Conservation (phyloP, 2,113 vertebrate species). For the Ia io region DNA sequence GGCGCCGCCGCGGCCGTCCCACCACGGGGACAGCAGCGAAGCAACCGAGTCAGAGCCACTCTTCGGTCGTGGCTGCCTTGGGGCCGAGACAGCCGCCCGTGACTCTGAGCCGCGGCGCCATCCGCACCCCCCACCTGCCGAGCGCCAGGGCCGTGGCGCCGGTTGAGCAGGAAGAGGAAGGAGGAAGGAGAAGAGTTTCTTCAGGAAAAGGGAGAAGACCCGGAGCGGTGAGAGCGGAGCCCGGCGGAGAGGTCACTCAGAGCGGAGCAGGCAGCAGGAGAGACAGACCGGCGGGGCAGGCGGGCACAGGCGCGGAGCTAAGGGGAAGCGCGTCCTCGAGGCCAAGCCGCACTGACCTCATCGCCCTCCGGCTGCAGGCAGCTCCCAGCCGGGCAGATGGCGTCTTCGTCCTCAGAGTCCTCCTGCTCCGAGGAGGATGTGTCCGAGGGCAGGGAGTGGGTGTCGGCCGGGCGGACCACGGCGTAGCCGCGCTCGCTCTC, state of each 20-base stretch:
- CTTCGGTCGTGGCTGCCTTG: constrained; percentile 68
- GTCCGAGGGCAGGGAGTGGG: constrained; percentile 87
- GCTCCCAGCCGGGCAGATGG: constrained; percentile 91
- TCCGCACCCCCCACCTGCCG: constrained; percentile 76
- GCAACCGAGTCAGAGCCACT: constrained; percentile 62
- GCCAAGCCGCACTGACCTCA: constrained; percentile 88
- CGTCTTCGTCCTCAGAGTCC: constrained; percentile 95
- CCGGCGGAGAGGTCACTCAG: constrained; percentile 64
- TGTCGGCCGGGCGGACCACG: constrained; percentile 81
- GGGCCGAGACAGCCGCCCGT: not conserved
- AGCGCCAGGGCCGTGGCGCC: constrained; percentile 64
- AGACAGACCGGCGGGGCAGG: constrained; percentile 67
- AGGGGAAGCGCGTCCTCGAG: constrained; percentile 68
- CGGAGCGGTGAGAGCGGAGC: constrained; percentile 61
- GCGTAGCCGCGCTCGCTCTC: constrained; percentile 81
- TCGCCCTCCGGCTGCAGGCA: constrained; percentile 97
- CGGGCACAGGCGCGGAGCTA: constrained; percentile 66
- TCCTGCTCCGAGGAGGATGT: constrained; percentile 89
- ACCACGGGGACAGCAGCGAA: constrained; percentile 50
- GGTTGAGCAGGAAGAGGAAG: constrained; percentile 69
- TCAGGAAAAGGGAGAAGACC: constrained; percentile 69
- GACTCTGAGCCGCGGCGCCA: not conserved
- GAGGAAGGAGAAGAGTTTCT: constrained; percentile 71
- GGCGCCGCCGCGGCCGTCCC: not conserved
- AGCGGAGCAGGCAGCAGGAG: constrained; percentile 70